Conservation (phyloP, 2,888 invertebrate genomes). For the Eudemis profundana region DNA sequence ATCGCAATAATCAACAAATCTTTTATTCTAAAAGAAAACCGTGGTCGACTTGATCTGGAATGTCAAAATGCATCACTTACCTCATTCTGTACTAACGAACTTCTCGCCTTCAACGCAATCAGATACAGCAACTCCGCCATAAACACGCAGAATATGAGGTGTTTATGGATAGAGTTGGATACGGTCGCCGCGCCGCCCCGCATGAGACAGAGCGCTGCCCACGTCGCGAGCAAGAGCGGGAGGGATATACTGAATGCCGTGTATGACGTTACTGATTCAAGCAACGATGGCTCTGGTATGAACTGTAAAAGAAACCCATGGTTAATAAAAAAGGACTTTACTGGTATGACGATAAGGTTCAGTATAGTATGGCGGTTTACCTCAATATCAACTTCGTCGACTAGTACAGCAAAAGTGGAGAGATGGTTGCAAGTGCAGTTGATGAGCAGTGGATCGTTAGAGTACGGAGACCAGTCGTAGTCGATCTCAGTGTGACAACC, state of each 20-base stretch:
- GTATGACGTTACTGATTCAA: constrained; percentile 95
- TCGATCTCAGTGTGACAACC: constrained; percentile 94
- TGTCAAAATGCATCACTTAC: constrained; percentile 70
- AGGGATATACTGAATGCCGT: constrained; percentile 94
- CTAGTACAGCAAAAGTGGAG: constrained; percentile 95
- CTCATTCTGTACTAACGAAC: constrained; percentile 92
- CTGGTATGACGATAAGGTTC: not conserved
- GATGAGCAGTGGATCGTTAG: constrained; percentile 87
- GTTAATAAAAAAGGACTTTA: not conserved
- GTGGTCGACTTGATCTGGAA: too few species aligned
- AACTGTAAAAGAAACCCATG: constrained; percentile 79
- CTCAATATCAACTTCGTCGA: constrained; percentile 95
- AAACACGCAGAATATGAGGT: constrained; percentile 95
- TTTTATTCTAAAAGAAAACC: too few species aligned
- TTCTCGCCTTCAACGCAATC: constrained; percentile 93
- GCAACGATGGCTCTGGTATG: constrained; percentile 93
- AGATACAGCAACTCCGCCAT: constrained; percentile 94
- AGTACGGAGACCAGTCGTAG: constrained; percentile 86
- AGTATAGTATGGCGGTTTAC: constrained; percentile 64
- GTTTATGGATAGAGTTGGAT: constrained; percentile 97
- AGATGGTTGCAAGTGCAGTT: constrained; percentile 97
- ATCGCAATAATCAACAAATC: too few species aligned
- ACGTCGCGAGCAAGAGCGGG: constrained; percentile 90
- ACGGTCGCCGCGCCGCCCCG: constrained; percentile 94
- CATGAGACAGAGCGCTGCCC: constrained; percentile 92